Base-by-base conservation (phyloP, 1,140 invertebrate species). In the Nebria ingens region DNA sequence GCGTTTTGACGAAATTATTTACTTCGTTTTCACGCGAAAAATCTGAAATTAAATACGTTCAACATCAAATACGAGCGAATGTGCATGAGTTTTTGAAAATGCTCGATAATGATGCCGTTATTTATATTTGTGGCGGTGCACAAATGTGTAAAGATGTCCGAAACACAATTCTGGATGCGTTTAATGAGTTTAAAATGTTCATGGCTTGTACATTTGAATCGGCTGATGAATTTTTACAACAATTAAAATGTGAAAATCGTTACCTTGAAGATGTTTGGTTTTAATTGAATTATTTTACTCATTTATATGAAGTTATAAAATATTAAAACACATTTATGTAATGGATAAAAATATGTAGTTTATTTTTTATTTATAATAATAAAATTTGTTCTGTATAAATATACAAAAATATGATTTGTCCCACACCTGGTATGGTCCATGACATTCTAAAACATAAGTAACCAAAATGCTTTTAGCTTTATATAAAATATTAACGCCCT, bases 61-160 rank as follows among this genome's bases (percentile, higher is more conserved):
- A 84, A 68, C 77, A 89, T 68, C 67, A 71, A 34, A 73, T 91
- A 40, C 55, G 62, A 23, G 61, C 76, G 52, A 71, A 84, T 65
- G 72, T 73, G 1, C 60, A 71, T 52, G 65, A 77, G 51, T 53
- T 92, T 20, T 72, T 79, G 25, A 64, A 77, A 6, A 67, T 82
- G 40, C 64, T 90, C 6, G 62, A 82, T 12, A 64, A 82, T 25
- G 58, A 60, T 50, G 82, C 79, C 2, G 67, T 68, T 21, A 67
- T 93, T n/a, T 91, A 80, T 68, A 71, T 92, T 2, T 90, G 89
- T 71, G 87, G 89, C 74, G 78, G 82, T 13, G 84, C 81, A 57
- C 77, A 76, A 56, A 87, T 92, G 77, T 79, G 81, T 0, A 79
- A 80, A 59, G 77, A 83, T 67, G 82, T 92, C 1, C 74, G 76